These are phyloP conservation scores for Cartodere bifasciata DNA, from an alignment of 2,888 invertebrate genomes.

Conservation along the genomic window DNA sequence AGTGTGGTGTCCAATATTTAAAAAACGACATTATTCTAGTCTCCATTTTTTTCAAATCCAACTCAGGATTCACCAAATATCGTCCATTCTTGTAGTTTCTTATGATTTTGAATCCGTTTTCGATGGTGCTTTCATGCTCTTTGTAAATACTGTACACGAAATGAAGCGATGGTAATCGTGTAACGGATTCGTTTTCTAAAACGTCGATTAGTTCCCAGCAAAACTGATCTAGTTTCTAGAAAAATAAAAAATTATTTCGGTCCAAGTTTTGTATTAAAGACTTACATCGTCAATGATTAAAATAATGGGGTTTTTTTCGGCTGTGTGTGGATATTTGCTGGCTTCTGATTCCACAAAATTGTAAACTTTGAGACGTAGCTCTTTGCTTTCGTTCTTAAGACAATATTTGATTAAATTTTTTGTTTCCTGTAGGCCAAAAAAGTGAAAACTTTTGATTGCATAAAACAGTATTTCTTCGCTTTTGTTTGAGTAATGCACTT, in stretches of 20 bases:
- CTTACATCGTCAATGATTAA: constrained; percentile 2
- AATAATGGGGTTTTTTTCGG: constrained; percentile 1
- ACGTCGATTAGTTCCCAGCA: constrained; percentile 69
- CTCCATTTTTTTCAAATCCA: constrained; percentile 36
- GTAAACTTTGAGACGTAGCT: no score
- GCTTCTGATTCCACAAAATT: no score
- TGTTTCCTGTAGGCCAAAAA: neutral
- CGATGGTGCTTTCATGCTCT: constrained; percentile 43
- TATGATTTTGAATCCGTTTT: constrained; percentile 36
- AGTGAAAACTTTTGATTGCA: neutral
- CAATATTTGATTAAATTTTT: neutral
- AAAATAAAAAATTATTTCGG: no score
- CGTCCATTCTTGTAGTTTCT: constrained; percentile 33
- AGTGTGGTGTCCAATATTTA: constrained; percentile 38
- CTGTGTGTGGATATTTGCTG: neutral
- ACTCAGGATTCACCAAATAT: constrained; percentile 60
- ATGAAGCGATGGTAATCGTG: constrained; percentile 62
- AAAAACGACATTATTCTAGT: constrained; percentile 36
- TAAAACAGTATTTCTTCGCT: neutral
- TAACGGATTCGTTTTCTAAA: constrained; percentile 52
- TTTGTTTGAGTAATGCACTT: neutral
- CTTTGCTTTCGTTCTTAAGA: constrained; percentile 1
- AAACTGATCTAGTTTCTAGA: constrained; percentile 56
- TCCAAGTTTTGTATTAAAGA: no score
- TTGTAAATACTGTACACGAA: constrained; percentile 50